A percentile compares a stretch with the other conserved stretches of the same genome.
Conservation (phyloP, 2,888 invertebrate species). For the Latheticus oryzae region DNA sequence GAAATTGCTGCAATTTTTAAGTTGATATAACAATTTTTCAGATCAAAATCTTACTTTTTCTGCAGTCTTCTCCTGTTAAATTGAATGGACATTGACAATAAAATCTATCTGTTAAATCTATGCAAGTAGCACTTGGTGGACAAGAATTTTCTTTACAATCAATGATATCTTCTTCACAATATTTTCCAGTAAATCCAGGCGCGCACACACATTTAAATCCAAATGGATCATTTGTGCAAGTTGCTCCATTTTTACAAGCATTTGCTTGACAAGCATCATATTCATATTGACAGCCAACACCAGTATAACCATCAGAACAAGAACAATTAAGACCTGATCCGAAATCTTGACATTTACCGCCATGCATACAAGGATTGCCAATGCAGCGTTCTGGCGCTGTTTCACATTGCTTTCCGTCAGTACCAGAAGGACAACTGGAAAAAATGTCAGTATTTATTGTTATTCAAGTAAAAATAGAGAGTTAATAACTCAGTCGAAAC, state of each 20-base stretch:
- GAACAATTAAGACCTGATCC: constrained; percentile 95
- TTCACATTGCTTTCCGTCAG: constrained; percentile 96
- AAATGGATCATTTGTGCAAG: constrained; percentile 86
- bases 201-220: constrained; percentile 90
- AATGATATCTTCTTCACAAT: constrained; percentile 90
- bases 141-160: constrained; percentile 95
- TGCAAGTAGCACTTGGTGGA: constrained; percentile 92
- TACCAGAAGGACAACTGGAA: constrained; percentile 91
- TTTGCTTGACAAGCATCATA: constrained; percentile 92
- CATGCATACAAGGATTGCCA: constrained; percentile 95
- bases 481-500: no score
- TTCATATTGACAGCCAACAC: constrained; percentile 91
- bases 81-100: constrained; percentile 98
- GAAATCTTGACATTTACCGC: constrained; percentile 94
- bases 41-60: constrained; percentile 81
- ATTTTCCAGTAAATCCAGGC: constrained; percentile 79
- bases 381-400: constrained; percentile 95
- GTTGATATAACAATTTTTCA: constrained; percentile 49
- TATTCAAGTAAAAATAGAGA: no score
- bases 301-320: constrained; percentile 80
- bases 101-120: constrained; percentile 90
- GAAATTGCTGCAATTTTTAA: constrained; percentile 81
- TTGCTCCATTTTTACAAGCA: constrained; percentile 93
- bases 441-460: no score
- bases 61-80: constrained; percentile 94